phyloP scores from a whole-genome alignment of 2,888 invertebrate genomes.

The Hemithea aestivaria region DNA sequence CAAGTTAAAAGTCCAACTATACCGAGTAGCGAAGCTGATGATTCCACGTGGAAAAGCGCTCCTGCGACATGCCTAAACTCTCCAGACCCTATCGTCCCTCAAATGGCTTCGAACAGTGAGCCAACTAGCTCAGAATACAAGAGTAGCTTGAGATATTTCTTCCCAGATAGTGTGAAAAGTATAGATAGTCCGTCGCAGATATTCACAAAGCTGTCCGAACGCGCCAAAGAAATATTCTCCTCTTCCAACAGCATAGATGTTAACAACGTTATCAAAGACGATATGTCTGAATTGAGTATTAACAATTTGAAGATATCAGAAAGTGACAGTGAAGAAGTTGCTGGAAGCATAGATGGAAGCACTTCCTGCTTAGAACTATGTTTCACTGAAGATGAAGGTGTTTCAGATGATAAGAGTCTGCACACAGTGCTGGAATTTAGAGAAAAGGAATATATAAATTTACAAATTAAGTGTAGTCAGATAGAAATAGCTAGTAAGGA shows the following conservation, averaged over 20 bases:
- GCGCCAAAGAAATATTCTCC: slow-evolving; percentile 74
- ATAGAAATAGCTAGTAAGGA: slow-evolving; percentile 66
- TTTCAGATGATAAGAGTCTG: slow-evolving; percentile 54
- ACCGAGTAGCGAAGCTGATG: slow-evolving; percentile 36
- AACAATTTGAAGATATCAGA: slow-evolving; percentile 70
- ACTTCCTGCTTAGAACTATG: slow-evolving; percentile 71
- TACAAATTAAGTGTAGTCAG: slow-evolving; percentile 76
- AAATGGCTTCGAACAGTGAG: slow-evolving; percentile 60
- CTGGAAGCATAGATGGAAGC: slow-evolving; percentile 70
- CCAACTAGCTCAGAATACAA: slow-evolving; percentile 67
- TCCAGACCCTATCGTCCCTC: slow-evolving; percentile 61
- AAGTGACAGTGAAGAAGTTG: slow-evolving; percentile 71
- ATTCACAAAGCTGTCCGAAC: slow-evolving; percentile 65
- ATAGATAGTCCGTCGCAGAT: slow-evolving; percentile 73
- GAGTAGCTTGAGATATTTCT: slow-evolving; percentile 63
- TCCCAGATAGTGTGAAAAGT: slow-evolving; percentile 66
- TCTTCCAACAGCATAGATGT: slow-evolving; percentile 68
- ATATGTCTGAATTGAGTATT: slow-evolving; percentile 63
- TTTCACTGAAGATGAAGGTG: slow-evolving; percentile 69
- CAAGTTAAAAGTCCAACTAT: slow-evolving; percentile 33
- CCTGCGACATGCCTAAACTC: slow-evolving; percentile 82
- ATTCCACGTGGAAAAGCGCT: slow-evolving; percentile 74
- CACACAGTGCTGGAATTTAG: slow-evolving; percentile 59
- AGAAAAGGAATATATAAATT: slow-evolving; percentile 69
- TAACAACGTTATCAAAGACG: slow-evolving; percentile 57